Evolutionary conservation across 2,113 vertebrate genomes (phyloP).

Genomic region (Cyphomyrus discorhynchus): DNA sequence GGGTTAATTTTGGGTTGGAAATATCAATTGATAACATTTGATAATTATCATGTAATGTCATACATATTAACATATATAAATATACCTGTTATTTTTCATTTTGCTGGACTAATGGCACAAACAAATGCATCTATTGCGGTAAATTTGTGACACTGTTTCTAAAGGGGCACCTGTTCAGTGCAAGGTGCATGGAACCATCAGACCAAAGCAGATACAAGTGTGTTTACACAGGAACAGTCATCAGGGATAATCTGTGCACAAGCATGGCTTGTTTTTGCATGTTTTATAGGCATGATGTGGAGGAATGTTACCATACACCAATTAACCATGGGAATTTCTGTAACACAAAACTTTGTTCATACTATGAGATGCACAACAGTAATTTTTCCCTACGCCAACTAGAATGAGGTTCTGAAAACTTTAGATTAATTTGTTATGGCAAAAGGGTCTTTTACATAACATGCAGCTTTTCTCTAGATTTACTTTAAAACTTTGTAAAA

Average conservation of each 20-base stretch:
- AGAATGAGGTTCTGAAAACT: neutral
- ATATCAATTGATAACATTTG: neutral
- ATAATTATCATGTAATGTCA: neutral
- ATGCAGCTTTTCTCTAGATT: neutral
- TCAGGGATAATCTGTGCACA: neutral
- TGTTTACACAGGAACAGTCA: neutral
- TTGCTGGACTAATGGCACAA: neutral
- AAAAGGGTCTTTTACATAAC: conserved; percentile 3
- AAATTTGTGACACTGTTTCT: neutral
- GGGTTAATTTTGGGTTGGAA: neutral
- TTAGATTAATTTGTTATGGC: neutral
- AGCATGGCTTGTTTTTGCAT: neutral
- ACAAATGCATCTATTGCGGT: neutral
- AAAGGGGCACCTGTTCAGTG: neutral
- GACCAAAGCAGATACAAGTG: neutral
- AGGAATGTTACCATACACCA: neutral
- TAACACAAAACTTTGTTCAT: neutral
- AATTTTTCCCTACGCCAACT: neutral
- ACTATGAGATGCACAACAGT: neutral
- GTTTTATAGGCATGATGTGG: neutral
- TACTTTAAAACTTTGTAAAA: neutral
- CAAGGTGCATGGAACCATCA: neutral
- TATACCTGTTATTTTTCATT: neutral
- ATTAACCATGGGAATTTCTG: neutral
- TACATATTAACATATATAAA: neutral